These are phyloP conservation scores for Bombus sibiricus DNA, from an alignment of 1,140 invertebrate species.

Conservation along the genomic window DNA sequence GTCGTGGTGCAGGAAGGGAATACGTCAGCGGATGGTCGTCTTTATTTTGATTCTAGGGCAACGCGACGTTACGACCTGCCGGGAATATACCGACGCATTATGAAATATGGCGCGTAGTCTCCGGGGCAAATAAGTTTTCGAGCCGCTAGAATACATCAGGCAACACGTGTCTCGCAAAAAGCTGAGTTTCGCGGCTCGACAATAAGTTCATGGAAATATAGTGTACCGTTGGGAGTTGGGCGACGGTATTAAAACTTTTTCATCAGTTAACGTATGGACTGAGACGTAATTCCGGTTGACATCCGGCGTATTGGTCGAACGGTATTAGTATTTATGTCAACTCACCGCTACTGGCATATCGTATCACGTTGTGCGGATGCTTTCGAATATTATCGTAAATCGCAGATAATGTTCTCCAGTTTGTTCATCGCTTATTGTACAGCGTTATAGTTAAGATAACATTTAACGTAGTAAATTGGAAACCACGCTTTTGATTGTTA, in stretches of 20 bases:
- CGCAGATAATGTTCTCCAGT: background rate
- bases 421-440: background rate
- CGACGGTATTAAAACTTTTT: conserved; percentile 75
- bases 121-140: conserved; percentile 74
- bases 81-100: conserved; percentile 68
- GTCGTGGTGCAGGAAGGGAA: background rate
- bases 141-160: conserved; percentile 71
- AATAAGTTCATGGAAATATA: conserved; percentile 78
- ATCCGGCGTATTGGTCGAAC: conserved; percentile 13
- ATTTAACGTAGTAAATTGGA: too few relatives aligned
- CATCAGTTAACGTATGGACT: conserved; percentile 66
- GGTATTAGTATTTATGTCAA: conserved; percentile 30
- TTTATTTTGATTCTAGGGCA: conserved; percentile 66
- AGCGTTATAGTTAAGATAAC: too few relatives aligned
- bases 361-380: background rate
- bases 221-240: conserved; percentile 65
- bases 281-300: conserved; percentile 60
- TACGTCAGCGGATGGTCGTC: conserved; percentile 37
- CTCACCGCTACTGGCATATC: background rate
- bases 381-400: conserved; percentile 16
- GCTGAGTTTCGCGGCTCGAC: conserved; percentile 69
- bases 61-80: conserved; percentile 49
- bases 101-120: conserved; percentile 72
- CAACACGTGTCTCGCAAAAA: conserved; percentile 79
- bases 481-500: too few relatives aligned